Conservation (phyloP, 2,888 invertebrate species). For the Tromatobia lineatoria region DNA sequence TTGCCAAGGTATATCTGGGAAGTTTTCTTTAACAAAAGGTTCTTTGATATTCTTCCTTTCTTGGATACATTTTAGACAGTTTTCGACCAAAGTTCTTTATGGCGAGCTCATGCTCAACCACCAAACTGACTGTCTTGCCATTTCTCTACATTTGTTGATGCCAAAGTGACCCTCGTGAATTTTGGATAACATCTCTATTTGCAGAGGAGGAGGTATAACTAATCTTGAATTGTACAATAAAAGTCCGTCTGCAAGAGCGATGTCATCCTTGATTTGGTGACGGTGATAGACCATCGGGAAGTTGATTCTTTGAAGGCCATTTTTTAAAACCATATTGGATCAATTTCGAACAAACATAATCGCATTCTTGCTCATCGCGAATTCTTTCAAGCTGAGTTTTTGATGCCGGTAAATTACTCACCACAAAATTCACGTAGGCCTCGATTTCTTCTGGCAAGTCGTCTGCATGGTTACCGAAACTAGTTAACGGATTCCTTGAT, state of each 20-base stretch:
- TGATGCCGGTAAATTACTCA: too few species aligned
- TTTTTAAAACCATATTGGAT: neutral
- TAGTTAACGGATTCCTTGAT: too few species aligned
- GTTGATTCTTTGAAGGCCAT: neutral
- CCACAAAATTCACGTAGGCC: too few species aligned
- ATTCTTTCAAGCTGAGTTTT: neutral
- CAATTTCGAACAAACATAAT: neutral
- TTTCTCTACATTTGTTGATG: neutral
- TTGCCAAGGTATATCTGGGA: too few species aligned
- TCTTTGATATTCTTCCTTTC: too few species aligned
- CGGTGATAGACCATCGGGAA: too few species aligned
- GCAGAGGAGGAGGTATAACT: neutral
- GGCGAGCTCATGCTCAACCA: neutral
- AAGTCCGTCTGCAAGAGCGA: neutral
- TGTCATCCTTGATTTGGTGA: too few species aligned
- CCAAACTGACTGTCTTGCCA: neutral
- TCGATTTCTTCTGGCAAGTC: too few species aligned
- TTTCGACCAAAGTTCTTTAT: neutral
- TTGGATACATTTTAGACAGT: too few species aligned
- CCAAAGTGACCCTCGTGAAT: conserved; percentile 6
- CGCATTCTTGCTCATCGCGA: neutral
- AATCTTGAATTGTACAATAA: neutral
- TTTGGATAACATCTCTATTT: neutral
- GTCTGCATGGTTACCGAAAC: too few species aligned
- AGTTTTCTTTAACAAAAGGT: too few species aligned